A percentile compares a stretch with the other conserved stretches of the same genome.
Conservation (phyloP, 1,140 invertebrate species). For the Ceratina calcarata region DNA sequence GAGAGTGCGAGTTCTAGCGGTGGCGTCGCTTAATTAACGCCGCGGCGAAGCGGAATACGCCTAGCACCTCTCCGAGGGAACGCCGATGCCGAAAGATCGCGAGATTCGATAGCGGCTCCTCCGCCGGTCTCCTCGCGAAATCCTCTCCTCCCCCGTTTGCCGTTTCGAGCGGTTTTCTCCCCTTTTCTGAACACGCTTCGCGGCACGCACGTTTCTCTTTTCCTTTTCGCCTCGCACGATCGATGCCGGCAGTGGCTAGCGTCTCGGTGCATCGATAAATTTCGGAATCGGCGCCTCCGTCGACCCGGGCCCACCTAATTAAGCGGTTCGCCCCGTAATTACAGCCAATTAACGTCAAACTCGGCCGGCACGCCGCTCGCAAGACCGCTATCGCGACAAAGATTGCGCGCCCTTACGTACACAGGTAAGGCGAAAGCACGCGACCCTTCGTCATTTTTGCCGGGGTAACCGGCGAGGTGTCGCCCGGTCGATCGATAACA, state of each 20-base stretch:
- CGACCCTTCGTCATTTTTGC: slow-evolving; percentile 27
- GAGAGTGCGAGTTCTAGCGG: slow-evolving; percentile 61
- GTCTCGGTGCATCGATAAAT: slow-evolving; percentile 71
- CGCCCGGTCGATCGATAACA: background rate
- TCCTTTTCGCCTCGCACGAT: slow-evolving; percentile 27
- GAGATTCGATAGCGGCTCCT: slow-evolving; percentile 70
- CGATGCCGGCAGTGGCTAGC: slow-evolving; percentile 25
- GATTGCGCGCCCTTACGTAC: slow-evolving; percentile 47
- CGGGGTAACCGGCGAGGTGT: background rate
- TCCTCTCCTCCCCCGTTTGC: slow-evolving; percentile 11
- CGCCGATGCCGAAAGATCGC: slow-evolving; percentile 49
- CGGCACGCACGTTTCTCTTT: slow-evolving; percentile 18
- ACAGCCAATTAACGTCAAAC: slow-evolving; percentile 77
- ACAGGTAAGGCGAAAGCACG: slow-evolving; percentile 14
- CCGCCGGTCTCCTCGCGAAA: slow-evolving; percentile 46
- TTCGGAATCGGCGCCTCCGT: slow-evolving; percentile 71
- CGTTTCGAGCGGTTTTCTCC: slow-evolving; percentile 9
- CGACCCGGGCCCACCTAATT: slow-evolving; percentile 68
- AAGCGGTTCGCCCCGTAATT: slow-evolving; percentile 76
- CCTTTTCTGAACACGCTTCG: background rate
- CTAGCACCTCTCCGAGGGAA: slow-evolving; percentile 59
- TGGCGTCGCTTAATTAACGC: slow-evolving; percentile 74
- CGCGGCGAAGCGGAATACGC: slow-evolving; percentile 54
- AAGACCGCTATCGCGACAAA: slow-evolving; percentile 42
- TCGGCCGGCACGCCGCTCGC: slow-evolving; percentile 50